Conservation (phyloP, 2,113 vertebrate species). For the Ictalurus punctatus region DNA sequence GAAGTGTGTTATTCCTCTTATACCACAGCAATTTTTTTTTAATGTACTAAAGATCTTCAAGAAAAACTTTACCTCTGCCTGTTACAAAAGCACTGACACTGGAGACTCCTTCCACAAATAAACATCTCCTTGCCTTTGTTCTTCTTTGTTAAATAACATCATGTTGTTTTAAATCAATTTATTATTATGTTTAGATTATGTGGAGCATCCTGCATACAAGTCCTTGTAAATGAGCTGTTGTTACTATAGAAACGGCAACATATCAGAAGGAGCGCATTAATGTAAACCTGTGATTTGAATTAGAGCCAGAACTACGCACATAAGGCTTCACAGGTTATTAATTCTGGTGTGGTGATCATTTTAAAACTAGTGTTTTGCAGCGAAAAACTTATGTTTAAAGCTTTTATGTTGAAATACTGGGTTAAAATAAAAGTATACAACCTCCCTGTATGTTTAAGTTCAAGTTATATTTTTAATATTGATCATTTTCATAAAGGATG, state of each 20-base stretch:
- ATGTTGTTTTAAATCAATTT: background rate
- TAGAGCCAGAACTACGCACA: background rate
- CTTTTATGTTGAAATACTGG: background rate
- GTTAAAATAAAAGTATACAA: background rate
- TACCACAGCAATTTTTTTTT: background rate
- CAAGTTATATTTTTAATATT: background rate
- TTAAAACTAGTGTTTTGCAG: background rate
- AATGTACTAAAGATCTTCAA: background rate
- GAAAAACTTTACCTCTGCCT: background rate
- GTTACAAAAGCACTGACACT: background rate
- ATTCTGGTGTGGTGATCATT: background rate
- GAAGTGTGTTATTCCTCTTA: background rate
- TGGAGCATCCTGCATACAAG: background rate
- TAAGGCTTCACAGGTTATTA: background rate
- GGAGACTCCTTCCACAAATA: constrained; percentile 21
- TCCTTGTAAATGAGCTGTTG: background rate
- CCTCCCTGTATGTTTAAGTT: background rate
- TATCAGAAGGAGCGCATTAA: background rate
- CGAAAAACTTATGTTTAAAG: background rate
- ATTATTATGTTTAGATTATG: background rate
- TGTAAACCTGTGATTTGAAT: background rate
- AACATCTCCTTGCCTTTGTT: background rate
- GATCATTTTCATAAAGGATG: background rate
- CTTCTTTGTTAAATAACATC: background rate
- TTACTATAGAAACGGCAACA: background rate